Evolutionary conservation across 2,888 invertebrate genomes (phyloP), one percentile per base, ranked within the genome.

Genomic region (Diachrysia chrysitis): DNA sequence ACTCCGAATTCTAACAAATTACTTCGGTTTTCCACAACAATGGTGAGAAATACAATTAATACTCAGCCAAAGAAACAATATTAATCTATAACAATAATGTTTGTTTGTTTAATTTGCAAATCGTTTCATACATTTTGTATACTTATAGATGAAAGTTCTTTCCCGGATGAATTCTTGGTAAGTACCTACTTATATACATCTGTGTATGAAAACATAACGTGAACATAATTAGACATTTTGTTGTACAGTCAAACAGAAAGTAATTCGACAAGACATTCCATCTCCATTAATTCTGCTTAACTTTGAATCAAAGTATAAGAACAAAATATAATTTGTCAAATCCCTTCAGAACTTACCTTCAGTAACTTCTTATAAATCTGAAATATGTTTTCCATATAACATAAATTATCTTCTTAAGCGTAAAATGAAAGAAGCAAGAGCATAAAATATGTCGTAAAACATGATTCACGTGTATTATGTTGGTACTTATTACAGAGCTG

Each of bases 361-460:
- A 66, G 75, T 80, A 80, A 81, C 74, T 78, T 83, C 71, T 79
- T 80, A 71, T 82, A 85, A 83, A 85, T 83, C 86, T 83, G 77
- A 82, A 83, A 85, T 85, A 87, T 82, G 78, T 83, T 81, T 83
- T 83, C 76, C 78, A 83, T 81, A 79, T 79, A 76, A 83, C 82
- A 82, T 82, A 84, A 87, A 86, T 85, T 85, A 88, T 86, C 80
- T 83, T 69, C 82, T 82, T 81, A 82, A 87, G 81, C 86, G 83
- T 87, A 85, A 89, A 87, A 84, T 86, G 85, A 87, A 88, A 87
- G 87, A 86, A 84, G 84, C 86, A 76, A 80, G 81, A 83, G 77
- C 84, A 85, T 90, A 88, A 90, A 89, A 88, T 87, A 84, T 81
- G 83, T 85, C 89, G 83, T 90, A 90, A 91, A 90, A 88, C 85